A percentile compares a stretch with the other conserved stretches of the same genome.
Evolutionary conservation across 2,113 vertebrate genomes (phyloP).

Genomic region (Gallinago media): DNA sequence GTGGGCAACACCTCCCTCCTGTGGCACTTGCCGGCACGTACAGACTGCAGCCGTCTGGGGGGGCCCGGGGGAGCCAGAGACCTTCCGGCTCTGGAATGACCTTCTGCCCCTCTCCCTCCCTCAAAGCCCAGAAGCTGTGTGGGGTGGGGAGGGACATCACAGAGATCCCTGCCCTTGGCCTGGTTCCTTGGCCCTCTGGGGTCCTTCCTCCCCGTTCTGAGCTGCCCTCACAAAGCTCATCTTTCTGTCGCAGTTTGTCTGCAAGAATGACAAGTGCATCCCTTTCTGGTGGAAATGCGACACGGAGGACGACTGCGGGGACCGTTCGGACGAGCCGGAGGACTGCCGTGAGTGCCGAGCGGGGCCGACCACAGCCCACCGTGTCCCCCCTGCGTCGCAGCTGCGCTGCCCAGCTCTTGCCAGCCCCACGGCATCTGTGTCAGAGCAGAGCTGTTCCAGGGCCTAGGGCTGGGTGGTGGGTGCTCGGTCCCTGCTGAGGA

Average conservation of each 20-base stretch:
- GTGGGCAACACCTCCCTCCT: neutral
- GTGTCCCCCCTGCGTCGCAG: neutral
- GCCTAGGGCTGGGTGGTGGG: neutral
- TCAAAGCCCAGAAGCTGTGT: neutral
- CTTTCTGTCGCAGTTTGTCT: constrained; percentile 87
- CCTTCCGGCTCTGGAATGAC: neutral
- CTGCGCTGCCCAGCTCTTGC: accelerated
- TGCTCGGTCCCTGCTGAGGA: neutral
- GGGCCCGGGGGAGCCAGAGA: neutral
- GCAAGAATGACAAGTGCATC: constrained; percentile 99
- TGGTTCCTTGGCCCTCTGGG: neutral
- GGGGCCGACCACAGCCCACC: neutral
- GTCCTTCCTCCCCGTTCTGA: neutral
- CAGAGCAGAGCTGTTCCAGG: neutral
- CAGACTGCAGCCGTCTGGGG: accelerated
- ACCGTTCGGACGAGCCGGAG: constrained; percentile 91
- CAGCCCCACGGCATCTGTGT: neutral
- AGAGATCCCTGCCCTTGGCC: neutral
- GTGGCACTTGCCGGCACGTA: neutral
- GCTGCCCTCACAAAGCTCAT: accelerated
- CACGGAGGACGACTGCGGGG: constrained; percentile 96
- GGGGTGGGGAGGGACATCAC: too few species aligned
- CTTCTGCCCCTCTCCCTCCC: neutral
- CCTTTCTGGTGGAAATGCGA: constrained; percentile 99
- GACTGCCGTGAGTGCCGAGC: constrained; percentile 90